Percentiles rank a stretch among this genome's conserved stretches.
phyloP scores from a whole-genome alignment of 2,113 vertebrate genomes.

The Acanthochromis polyacanthus region DNA sequence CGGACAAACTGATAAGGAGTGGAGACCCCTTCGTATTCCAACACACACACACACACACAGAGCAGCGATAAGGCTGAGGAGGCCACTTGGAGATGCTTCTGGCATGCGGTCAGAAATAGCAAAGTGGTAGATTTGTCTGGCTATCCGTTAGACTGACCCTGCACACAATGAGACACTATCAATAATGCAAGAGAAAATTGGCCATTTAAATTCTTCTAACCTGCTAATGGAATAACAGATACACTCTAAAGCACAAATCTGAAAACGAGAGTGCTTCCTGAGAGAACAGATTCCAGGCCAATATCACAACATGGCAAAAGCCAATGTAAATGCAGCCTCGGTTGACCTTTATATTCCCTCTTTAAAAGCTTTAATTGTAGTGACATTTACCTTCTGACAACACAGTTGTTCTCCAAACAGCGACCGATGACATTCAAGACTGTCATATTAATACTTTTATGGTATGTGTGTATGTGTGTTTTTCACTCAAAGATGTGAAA shows the following conservation, averaged over 20 bases:
- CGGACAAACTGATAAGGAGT: conserved; percentile 77
- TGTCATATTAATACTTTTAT: conserved; percentile 44
- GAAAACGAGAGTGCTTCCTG: neutral
- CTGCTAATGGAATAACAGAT: conserved; percentile 50
- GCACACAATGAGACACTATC: conserved; percentile 30
- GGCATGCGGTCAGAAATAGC: conserved; percentile 68
- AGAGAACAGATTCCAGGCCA: conserved; percentile 3
- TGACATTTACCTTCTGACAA: conserved; percentile 61
- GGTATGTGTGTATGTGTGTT: neutral
- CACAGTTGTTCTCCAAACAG: conserved; percentile 11
- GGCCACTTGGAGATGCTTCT: conserved; percentile 46
- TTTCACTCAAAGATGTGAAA: conserved; percentile 15
- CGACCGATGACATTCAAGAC: conserved; percentile 42
- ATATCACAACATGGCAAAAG: conserved; percentile 26
- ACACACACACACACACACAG: conserved; percentile 21
- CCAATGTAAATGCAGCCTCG: neutral
- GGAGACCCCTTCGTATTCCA: conserved; percentile 43
- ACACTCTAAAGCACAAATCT: conserved; percentile 25
- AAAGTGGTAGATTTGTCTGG: conserved; percentile 32
- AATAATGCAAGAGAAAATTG: conserved; percentile 59
- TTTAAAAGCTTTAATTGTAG: conserved; percentile 55
- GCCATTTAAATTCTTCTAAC: conserved; percentile 22
- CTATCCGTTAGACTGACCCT: conserved; percentile 30
- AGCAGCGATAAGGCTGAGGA: conserved; percentile 62
- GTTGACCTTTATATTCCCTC: conserved; percentile 41